phyloP scores from a whole-genome alignment of 2,888 invertebrate species.

The Drosophila stalkeri region DNA sequence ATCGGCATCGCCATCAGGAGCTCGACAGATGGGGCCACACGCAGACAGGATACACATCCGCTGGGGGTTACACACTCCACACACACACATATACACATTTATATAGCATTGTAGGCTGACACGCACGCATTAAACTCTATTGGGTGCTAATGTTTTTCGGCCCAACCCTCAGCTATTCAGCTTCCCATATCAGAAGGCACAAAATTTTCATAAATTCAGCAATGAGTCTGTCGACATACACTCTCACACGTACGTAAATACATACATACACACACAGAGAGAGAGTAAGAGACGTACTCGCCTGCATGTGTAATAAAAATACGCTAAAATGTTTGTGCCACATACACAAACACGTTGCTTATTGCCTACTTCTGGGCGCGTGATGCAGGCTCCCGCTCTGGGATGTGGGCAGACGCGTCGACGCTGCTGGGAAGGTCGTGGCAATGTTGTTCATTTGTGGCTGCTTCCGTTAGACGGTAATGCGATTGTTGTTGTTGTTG shows the following conservation, averaged over 20 bases:
- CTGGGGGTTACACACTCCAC: constrained; percentile 44
- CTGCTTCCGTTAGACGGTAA: constrained; percentile 64
- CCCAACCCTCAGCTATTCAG: constrained; percentile 19
- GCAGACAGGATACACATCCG: constrained; percentile 80
- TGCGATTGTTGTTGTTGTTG: constrained; percentile 39
- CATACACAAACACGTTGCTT: constrained; percentile 77
- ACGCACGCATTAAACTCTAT: constrained; percentile 78
- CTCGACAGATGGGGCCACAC: constrained; percentile 68
- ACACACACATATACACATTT: constrained; percentile 3
- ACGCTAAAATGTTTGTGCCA: constrained; percentile 81
- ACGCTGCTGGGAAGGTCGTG: constrained; percentile 41
- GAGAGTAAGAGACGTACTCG: constrained; percentile 31
- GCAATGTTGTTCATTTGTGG: constrained; percentile 71
- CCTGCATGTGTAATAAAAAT: constrained; percentile 74
- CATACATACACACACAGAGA: constrained; percentile 7
- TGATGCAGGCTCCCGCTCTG: constrained; percentile 31
- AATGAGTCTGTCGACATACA: constrained; percentile 71
- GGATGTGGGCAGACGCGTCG: constrained; percentile 1
- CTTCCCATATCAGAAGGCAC: constrained; percentile 59
- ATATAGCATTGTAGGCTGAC: constrained; percentile 45
- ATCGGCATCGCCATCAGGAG: constrained; percentile 29
- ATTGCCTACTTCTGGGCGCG: constrained; percentile 75
- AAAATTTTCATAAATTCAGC: constrained; percentile 79
- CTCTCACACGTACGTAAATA: constrained; percentile 18
- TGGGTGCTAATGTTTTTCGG: constrained; percentile 78